Evolutionary conservation across 2,888 invertebrate species (phyloP), one percentile per base, ranked within the genome.

Genomic region (Conus canariensis): DNA sequence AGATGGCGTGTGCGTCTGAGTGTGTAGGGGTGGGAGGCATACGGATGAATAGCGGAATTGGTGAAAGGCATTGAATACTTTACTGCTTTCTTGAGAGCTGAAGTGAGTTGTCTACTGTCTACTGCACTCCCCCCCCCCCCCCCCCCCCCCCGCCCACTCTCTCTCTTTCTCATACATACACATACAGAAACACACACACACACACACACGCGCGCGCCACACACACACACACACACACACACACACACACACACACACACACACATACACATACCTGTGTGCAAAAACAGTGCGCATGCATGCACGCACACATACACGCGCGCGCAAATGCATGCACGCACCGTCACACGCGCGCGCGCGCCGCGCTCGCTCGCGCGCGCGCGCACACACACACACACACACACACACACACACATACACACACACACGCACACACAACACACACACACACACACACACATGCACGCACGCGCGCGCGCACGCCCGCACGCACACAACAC

Each of bases 391-490:
- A 30, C 80, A 80, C 80, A 22, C 74, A 74, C 74, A 22, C 74
- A 74, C 74, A 22, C 74, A 74, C 74, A 22, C 19, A 14, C 8
- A 12, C 30, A 80, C 80, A 45, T 1, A 30, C 80, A 80, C 80
- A 22, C 74, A 74, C 74, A 22, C 74, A 74, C 74, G 3, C 74
- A 74, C 74, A 22, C 19, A 14, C 8, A 14, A 22, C 74, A 30
- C 80, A 80, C 80, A 82, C 12, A 82, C 80, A 82, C 25, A 82
- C 80, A 82, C 80, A 82, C 80, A 80, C 80, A 80, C 45, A 80
- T 7, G 45, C 25, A 80, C 45, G 14, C 45, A 45, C 56, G 1
- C 19, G 14, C 77, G 14, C 77, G 45, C 77, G 14, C 77, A 77
- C 77, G 6, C 30, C 25, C 59, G 25, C 82, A 83, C 58, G 22